Evolutionary conservation across 2,888 invertebrate genomes (phyloP).

Genomic region (Balanococcus diminutus): DNA sequence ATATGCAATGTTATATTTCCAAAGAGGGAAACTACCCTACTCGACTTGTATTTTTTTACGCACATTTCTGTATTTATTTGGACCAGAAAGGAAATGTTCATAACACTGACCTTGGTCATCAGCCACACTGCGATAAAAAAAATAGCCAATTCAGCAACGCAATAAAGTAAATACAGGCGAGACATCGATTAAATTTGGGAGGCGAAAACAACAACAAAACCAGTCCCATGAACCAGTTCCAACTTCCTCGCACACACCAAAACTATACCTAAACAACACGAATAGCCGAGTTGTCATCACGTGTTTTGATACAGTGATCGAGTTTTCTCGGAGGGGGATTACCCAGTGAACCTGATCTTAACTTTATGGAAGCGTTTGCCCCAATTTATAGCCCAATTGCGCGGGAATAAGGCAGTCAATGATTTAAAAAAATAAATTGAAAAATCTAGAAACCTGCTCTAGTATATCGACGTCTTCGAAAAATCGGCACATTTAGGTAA

Average conservation of each 20-base stretch:
- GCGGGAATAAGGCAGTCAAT: neutral
- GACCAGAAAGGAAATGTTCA: neutral
- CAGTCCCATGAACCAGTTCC: neutral
- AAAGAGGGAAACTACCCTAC: too few relatives aligned
- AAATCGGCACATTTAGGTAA: constrained; percentile 16
- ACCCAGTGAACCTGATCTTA: neutral
- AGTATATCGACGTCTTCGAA: neutral
- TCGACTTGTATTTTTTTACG: too few relatives aligned
- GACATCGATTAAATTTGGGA: neutral
- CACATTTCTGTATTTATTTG: too few relatives aligned
- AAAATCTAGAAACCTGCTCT: neutral
- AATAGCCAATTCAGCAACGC: too few relatives aligned
- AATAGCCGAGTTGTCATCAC: neutral
- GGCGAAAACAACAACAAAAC: neutral
- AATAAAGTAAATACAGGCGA: neutral
- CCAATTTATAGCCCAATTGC: neutral
- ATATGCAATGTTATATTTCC: too few relatives aligned
- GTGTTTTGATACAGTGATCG: neutral
- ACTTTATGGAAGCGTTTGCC: neutral
- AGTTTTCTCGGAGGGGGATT: too few relatives aligned
- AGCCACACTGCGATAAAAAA: neutral
- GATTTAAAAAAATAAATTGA: neutral
- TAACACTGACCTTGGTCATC: neutral
- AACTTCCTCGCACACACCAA: neutral
- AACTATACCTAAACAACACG: neutral